Base-by-base conservation (phyloP, 2,888 invertebrate genomes). In the Formica aserva region DNA sequence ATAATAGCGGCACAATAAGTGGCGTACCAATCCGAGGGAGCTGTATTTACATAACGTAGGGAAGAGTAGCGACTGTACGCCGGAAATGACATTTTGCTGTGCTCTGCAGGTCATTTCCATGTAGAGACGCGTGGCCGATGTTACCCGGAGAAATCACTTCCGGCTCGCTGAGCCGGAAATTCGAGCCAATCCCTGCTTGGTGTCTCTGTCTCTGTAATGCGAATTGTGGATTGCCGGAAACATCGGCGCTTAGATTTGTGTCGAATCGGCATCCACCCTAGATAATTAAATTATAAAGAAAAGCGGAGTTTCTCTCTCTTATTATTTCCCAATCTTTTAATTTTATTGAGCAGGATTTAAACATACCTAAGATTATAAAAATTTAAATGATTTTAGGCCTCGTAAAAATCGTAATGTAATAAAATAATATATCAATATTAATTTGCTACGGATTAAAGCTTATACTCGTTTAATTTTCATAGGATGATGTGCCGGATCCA, bases 111-210 rank as follows among this genome's bases (percentile, higher is more conserved):
- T 92, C 88, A 92, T 92, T 92, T 92, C 89, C 91, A 92, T 87
- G 87, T 80, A 80, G 85, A 88, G 86, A 82, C 88, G 87, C 87
- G 90, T 91, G 85, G 83, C 89, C 87, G 85, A 87, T 87, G 88
- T 87, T 88, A 85, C 85, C 85, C 85, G 57, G 90, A 89, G 91
- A 90, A 91, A 92, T 92, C 90, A 89, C 92, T 92, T 92, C 90
- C 90, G 91, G 91, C 81, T 92, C 92, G 85, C 63, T 88, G 92
- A 89, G 86, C 89, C 89, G 92, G 91, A 92, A 92, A 92, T 92
- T 91, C 90, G 85, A 90, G 88, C 90, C 89, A 91, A 92, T 92
- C 88, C 86, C 85, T 76, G 84, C 82, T 82, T 72, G 71, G 77
- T 86, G 85, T 85, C 85, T 77, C 52, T 80, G 67, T 48, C 67